phyloP scores from a whole-genome alignment of 2,888 invertebrate species.

The Apotomis capreana region DNA sequence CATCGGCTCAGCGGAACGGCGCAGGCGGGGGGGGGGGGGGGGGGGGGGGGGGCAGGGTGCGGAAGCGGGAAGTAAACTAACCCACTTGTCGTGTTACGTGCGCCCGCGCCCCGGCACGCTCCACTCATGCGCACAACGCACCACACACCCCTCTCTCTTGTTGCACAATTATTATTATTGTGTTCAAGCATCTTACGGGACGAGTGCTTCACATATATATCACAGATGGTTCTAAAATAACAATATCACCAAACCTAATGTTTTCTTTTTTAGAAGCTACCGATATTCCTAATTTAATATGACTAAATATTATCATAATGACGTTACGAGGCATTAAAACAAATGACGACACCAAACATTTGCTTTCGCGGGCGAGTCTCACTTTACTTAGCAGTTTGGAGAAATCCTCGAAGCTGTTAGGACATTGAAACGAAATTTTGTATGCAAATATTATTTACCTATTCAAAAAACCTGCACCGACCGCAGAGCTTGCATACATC shows the following conservation, averaged over 20 bases:
- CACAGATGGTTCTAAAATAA: no score
- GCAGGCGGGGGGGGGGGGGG: constrained; percentile 32
- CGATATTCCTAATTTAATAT: no score
- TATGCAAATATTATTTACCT: not conserved
- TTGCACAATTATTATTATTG: constrained; percentile 21
- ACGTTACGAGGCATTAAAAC: not conserved
- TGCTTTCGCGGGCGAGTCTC: constrained; percentile 46
- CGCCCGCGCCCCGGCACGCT: constrained; percentile 61
- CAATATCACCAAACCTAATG: no score
- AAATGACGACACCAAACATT: constrained; percentile 1
- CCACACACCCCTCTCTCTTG: constrained; percentile 41
- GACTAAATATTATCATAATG: no score
- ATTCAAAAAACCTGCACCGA: not conserved
- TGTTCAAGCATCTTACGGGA: not conserved
- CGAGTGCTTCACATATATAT: not conserved
- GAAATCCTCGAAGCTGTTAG: constrained; percentile 20
- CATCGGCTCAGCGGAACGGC: constrained; percentile 42
- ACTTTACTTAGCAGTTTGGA: constrained; percentile 48
- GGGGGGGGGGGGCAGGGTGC: constrained; percentile 43
- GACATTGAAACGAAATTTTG: constrained; percentile 1
- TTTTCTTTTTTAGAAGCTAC: no score
- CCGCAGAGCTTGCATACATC: no score
- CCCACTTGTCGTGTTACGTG: constrained; percentile 69
- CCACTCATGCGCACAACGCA: constrained; percentile 53
- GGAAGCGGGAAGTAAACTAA: constrained; percentile 74